These are phyloP conservation scores for Teinopalpus imperialis DNA, from an alignment of 2,888 invertebrate genomes.

Conservation along the genomic window DNA sequence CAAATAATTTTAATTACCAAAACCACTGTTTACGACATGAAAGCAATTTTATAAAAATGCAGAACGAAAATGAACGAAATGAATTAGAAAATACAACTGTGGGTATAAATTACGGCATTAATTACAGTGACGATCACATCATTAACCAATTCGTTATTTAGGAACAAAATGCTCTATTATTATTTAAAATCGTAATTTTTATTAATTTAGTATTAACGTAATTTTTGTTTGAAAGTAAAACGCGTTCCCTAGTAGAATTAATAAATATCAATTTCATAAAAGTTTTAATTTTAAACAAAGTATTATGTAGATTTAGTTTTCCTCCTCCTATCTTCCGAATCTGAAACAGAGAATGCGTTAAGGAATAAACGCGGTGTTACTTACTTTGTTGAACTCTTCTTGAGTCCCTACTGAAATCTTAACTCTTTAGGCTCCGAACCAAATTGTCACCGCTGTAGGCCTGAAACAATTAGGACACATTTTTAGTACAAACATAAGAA, in stretches of 20 bases:
- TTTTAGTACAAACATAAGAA: not conserved
- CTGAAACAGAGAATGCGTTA: conserved; percentile 59
- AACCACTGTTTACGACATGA: conserved; percentile 21
- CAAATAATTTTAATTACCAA: conserved; percentile 3
- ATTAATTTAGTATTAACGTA: too few relatives aligned
- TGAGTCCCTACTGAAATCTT: conserved; percentile 77
- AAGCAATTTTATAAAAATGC: not conserved
- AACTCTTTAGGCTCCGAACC: conserved; percentile 71
- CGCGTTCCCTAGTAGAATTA: too few relatives aligned
- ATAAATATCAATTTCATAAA: too few relatives aligned
- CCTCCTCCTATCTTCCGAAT: conserved; percentile 30
- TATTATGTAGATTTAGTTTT: conserved; percentile 15
- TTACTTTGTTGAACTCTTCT: conserved; percentile 78
- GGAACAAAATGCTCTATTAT: too few relatives aligned
- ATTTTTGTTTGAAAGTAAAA: too few relatives aligned
- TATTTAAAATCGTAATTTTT: too few relatives aligned
- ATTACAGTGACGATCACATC: too few relatives aligned
- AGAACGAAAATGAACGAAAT: conserved; percentile 15
- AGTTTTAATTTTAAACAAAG: too few relatives aligned
- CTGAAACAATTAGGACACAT: conserved; percentile 57
- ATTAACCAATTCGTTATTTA: too few relatives aligned
- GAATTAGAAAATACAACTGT: conserved; percentile 3
- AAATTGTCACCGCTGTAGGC: conserved; percentile 66
- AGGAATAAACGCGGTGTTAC: conserved; percentile 48
- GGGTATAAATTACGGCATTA: not conserved